A percentile compares a stretch with the other conserved stretches of the same genome.
These are phyloP conservation scores for Papilio glaucus DNA, from an alignment of 1,140 invertebrate species.

Conservation along the genomic window DNA sequence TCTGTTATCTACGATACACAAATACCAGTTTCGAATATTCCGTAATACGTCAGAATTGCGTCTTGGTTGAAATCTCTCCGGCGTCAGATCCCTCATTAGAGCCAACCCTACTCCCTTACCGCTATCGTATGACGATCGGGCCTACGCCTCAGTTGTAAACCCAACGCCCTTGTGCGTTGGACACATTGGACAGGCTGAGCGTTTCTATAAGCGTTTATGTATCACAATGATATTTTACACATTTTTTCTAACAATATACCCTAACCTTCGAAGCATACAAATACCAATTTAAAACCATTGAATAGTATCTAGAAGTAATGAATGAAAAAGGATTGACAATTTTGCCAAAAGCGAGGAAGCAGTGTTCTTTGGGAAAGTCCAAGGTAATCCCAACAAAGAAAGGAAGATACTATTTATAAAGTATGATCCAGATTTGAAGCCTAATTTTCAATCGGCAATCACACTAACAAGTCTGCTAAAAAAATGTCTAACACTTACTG, in stretches of 20 bases:
- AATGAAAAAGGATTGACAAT: no score
- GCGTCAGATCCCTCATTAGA: constrained; percentile 54
- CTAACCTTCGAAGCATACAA: background rate
- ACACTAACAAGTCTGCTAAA: no score
- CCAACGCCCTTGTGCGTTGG: constrained; percentile 31
- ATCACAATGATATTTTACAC: background rate
- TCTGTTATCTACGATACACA: constrained; percentile 36
- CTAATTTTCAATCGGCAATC: no score
- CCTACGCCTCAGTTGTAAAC: constrained; percentile 52
- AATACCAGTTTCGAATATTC: constrained; percentile 29
- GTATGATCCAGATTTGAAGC: no score
- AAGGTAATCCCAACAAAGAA: no score
- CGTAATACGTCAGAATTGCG: constrained; percentile 22
- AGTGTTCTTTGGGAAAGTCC: no score
- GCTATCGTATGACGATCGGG: constrained; percentile 60
- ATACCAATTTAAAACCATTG: background rate
- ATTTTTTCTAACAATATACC: background rate
- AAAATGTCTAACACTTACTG: background rate
- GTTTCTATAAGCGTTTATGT: constrained; percentile 8
- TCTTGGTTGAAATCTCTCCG: constrained; percentile 36
- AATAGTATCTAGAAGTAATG: no score
- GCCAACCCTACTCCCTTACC: constrained; percentile 52
- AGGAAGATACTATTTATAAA: no score
- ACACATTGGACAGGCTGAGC: background rate
- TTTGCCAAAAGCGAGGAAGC: no score